phyloP scores from a whole-genome alignment of 2,888 invertebrate genomes.

The Anorthoa munda region DNA sequence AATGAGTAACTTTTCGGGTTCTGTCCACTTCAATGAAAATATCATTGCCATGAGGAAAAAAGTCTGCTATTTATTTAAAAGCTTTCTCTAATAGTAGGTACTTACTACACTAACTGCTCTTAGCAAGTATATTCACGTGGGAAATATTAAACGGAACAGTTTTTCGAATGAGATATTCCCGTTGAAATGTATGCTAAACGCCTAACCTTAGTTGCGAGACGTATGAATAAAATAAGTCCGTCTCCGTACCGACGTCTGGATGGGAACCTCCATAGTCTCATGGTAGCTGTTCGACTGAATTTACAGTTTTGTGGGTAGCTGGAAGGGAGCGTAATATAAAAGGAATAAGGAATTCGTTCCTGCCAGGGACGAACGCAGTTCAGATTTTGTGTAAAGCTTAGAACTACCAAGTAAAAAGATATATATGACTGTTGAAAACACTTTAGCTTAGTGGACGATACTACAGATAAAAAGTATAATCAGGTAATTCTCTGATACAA shows the following conservation, averaged over 20 bases:
- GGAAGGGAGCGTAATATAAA: background rate
- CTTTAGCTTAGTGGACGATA: background rate
- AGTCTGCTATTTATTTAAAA: background rate
- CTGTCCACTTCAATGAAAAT: no score
- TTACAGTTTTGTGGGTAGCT: conserved; percentile 29
- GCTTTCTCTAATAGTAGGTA: background rate
- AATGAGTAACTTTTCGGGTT: no score
- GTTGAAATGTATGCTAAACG: conserved; percentile 71
- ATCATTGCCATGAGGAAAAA: no score
- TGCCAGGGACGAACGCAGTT: background rate
- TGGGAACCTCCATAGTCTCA: conserved; percentile 37
- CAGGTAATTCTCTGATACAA: background rate
- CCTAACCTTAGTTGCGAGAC: conserved; percentile 59
- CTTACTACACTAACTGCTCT: conserved; percentile 23
- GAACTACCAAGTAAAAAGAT: no score
- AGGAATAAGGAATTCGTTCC: conserved; percentile 7
- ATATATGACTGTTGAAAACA: background rate
- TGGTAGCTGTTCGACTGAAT: conserved; percentile 37
- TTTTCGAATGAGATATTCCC: conserved; percentile 64
- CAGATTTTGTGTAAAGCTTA: no score
- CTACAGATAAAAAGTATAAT: no score
- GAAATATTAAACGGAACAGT: conserved; percentile 58
- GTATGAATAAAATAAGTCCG: conserved; percentile 68
- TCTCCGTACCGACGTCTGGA: conserved; percentile 50
- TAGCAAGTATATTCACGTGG: conserved; percentile 49